Evolutionary conservation across 2,888 invertebrate genomes (phyloP), one percentile per base, ranked within the genome.

Genomic region (Chydorus sphaericus): DNA sequence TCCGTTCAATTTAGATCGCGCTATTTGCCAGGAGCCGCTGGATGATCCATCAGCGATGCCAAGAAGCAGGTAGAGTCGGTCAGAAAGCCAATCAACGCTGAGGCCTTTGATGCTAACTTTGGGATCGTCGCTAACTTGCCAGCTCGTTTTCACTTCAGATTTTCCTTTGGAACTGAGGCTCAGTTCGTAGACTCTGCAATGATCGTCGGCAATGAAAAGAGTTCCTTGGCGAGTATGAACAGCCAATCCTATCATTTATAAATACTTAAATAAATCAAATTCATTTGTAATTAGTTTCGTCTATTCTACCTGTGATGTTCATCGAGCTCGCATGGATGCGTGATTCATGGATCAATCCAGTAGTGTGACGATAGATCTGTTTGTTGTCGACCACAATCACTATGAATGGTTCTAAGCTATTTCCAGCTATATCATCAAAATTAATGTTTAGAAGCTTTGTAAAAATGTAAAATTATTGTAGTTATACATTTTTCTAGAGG

Each of bases 21-120:
- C 77, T 58, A 92, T 83, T 68, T 84, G 79, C 82, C 85, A 88
- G 16, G 56, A 55, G 4, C 58, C 53, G 20, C 57, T 36, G 33
- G 37, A 48, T 31, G 59, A 72, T 55, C 68, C 66, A 62, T 79
- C 76, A 39, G 75, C 73, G 7, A 81, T 78, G 69, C 85, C 82
- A 0, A 84, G 86, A 30, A 90, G 75, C 55, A 93, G 77, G 65
- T 90, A 93, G 2, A 93, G 73, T 57, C 85, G 81, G 59, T 82
- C 77, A 65, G 88, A 86, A 33, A 94, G 71, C 93, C 93, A 94
- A 69, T 94, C 94, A 1, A 91, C 78, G 1, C 86, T 83, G 29
- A 74, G 64, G 10, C 66, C 63, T 1, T 61, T 56, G 16, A 37
- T 39, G 8, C 59, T 53, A 8, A 88, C 66, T n/a, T n/a, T n/a